phyloP scores from a whole-genome alignment of 2,888 invertebrate species.

The Adineta ricciae region DNA sequence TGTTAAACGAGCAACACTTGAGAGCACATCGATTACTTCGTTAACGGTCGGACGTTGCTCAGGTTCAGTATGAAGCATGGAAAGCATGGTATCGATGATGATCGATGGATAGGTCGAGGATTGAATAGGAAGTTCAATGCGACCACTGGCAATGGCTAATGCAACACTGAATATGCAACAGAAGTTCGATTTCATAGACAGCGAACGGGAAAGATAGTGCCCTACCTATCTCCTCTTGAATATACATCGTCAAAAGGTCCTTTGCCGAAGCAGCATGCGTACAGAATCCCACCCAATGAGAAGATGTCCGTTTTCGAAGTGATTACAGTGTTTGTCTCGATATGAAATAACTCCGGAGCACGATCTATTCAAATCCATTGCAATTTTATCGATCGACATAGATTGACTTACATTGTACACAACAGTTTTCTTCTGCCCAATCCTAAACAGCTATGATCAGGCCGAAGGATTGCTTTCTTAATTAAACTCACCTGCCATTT shows the following conservation, averaged over 20 bases:
- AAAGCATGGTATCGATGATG: background rate
- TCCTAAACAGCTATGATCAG: background rate
- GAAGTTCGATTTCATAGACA: too few species aligned
- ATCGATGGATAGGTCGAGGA: background rate
- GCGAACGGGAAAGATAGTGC: too few species aligned
- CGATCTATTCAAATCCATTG: background rate
- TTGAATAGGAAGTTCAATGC: background rate
- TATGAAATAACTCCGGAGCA: conserved; percentile 4
- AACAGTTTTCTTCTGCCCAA: conserved; percentile 17
- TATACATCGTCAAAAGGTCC: conserved; percentile 8
- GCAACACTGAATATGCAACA: background rate
- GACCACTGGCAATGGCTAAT: background rate
- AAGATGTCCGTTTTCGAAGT: background rate
- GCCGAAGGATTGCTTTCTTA: background rate
- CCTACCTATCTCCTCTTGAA: background rate
- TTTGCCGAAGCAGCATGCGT: background rate
- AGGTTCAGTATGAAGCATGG: background rate
- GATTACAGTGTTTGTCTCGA: background rate
- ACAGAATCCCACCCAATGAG: background rate
- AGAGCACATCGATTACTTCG: background rate
- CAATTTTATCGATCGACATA: background rate
- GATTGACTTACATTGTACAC: background rate
- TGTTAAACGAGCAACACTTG: background rate
- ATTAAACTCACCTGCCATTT: background rate
- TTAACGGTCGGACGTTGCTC: background rate